Base-by-base conservation (phyloP, 2,888 invertebrate genomes). In the Kuschelorhynchus macadamiae region DNA sequence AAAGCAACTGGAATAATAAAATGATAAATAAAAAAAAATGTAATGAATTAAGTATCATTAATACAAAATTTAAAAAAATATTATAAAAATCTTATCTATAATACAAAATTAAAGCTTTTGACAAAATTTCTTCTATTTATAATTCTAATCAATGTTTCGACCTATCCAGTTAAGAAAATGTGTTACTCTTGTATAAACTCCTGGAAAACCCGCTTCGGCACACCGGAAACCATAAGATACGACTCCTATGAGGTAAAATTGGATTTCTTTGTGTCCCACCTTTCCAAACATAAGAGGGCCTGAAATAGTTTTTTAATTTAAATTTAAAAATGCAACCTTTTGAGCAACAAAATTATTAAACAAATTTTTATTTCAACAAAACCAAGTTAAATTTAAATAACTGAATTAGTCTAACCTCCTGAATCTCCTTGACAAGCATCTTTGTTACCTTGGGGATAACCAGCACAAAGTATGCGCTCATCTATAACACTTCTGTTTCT, bases 401-500 rank as follows among this genome's bases (percentile, higher is more conserved):
- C 30, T n/a, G 1, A 32, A 12, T 21, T 30, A 21, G 14, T 16
- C 11, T 53, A 57, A 69, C 69, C 71, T 0, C 94, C 94, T 49
- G 92, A 93, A 83, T 94, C 94, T 0, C 94, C 92, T 84, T 90
- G 89, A 75, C 92, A 93, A 41, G 92, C 88, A 78, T 93, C 93
- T 79, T 88, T 89, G 17, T 89, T 89, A 0, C 92, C 92, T 49
- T 80, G 76, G 53, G 85, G 80, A 78, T 81, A 88, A 0, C 92
- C 92, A 0, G 92, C 93, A 78, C 93, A 94, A 1, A 93, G 73
- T 18, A 90, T 89, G 0, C 89, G 85, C 16, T 88, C 82, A 77
- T 92, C 91, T 30, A 89, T 87, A 0, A 84, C 75, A 67, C 88
- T 86, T 80, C 89, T 88, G 3, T 80, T 81, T 1, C 80, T 77